Conservation (phyloP, 37 sponge, comb jelly and placozoan species). For the Hexactinellida sp. region DNA sequence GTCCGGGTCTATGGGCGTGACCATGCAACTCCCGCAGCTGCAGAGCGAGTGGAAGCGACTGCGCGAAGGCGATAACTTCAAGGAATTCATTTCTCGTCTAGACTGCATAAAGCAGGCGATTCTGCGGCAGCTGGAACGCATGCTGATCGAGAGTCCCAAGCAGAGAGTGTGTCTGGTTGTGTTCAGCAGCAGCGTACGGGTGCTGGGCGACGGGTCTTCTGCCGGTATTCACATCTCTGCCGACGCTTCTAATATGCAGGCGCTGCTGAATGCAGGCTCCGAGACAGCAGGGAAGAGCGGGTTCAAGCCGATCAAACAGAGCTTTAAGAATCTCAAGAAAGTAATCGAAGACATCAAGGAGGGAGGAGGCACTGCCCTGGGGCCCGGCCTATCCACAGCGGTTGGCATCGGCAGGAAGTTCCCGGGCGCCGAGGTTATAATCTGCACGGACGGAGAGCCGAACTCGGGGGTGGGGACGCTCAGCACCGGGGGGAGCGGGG, state of each 20-base stretch:
- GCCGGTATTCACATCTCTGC: background rate
- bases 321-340: background rate
- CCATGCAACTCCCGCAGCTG: constrained; percentile 55
- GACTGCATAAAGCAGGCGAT: constrained; percentile 80
- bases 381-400: constrained; percentile 66
- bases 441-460: constrained; percentile 83
- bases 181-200: constrained; percentile 30
- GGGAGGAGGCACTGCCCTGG: constrained; percentile 75
- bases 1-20: constrained; percentile 70
- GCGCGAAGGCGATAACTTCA: constrained; percentile 23
- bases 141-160: constrained; percentile 45
- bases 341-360: constrained; percentile 32
- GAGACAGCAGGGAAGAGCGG: constrained; percentile 20
- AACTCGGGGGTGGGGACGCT: constrained; percentile 73
- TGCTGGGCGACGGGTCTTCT: constrained; percentile 53
- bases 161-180: constrained; percentile 25
- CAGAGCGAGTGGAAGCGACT: constrained; percentile 42
- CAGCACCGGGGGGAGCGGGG: constrained; percentile 15
- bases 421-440: constrained; percentile 58
- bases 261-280: constrained; percentile 50
- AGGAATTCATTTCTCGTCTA: constrained; percentile 51
- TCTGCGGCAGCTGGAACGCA: constrained; percentile 53
- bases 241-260: constrained; percentile 28
- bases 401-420: constrained; percentile 57
- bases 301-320: constrained; percentile 4